These are phyloP conservation scores for Caloenas nicobarica DNA, from an alignment of 2,113 vertebrate genomes.

Conservation along the genomic window DNA sequence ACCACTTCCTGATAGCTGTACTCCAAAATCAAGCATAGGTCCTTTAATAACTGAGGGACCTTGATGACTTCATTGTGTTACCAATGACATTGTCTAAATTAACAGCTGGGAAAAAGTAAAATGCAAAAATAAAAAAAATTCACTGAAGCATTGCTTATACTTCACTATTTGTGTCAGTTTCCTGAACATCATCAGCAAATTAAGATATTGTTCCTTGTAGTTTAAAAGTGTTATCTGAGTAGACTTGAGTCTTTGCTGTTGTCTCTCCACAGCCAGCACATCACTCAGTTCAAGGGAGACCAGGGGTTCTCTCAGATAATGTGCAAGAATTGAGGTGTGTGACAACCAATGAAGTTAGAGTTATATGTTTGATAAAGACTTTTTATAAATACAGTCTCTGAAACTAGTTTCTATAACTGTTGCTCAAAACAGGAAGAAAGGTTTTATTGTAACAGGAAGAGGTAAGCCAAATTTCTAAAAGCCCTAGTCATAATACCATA, in stretches of 20 bases:
- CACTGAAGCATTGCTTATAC: background rate
- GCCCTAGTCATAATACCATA: background rate
- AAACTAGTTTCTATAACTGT: background rate
- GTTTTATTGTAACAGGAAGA: constrained; percentile 12
- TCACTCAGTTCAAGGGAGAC: background rate
- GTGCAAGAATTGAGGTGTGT: background rate
- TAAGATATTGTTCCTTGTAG: background rate
- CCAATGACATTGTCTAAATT: background rate
- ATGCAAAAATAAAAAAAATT: background rate
- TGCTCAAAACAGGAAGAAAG: background rate
- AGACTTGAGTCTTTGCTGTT: background rate
- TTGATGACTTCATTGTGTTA: background rate
- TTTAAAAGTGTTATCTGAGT: background rate
- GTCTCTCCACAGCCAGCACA: background rate
- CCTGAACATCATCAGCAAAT: background rate
- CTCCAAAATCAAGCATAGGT: background rate
- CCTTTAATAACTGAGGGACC: background rate
- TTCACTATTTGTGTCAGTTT: background rate
- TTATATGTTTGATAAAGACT: background rate
- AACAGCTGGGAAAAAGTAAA: background rate
- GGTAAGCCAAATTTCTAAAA: constrained; percentile 4
- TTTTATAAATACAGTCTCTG: background rate
- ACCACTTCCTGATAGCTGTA: background rate
- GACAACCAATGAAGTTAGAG: background rate
- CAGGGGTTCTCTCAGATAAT: background rate